Evolutionary conservation across 2,888 invertebrate species (phyloP).

Genomic region (Napeogenes sylphis): DNA sequence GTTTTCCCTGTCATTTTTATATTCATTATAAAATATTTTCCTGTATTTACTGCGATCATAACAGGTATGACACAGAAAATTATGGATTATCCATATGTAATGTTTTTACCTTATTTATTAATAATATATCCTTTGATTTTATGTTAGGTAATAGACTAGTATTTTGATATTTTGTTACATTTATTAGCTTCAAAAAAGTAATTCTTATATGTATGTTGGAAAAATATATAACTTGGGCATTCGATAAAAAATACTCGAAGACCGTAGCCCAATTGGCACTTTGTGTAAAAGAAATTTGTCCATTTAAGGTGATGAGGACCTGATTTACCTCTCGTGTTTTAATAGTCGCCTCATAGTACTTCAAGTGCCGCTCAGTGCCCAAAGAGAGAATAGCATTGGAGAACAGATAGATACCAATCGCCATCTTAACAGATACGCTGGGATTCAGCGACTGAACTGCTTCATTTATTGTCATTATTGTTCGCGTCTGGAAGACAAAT

Average conservation of each 20-base stretch:
- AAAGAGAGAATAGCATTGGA: conserved; percentile 85
- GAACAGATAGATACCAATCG: conserved; percentile 85
- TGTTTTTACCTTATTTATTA: conserved; percentile 4
- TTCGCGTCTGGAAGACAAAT: conserved; percentile 76
- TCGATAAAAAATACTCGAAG: no score
- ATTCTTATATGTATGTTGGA: background rate
- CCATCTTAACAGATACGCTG: conserved; percentile 87
- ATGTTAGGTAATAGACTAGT: background rate
- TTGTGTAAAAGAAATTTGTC: no score
- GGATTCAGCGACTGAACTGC: conserved; percentile 84
- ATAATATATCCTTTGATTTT: background rate
- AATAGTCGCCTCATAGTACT: conserved; percentile 83
- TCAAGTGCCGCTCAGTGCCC: conserved; percentile 85
- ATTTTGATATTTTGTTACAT: no score
- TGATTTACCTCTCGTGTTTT: conserved; percentile 82
- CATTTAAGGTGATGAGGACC: no score
- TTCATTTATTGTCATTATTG: conserved; percentile 86
- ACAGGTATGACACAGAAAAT: conserved; percentile 3
- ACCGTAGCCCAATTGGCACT: no score
- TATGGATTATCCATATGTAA: conserved; percentile 1
- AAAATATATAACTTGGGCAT: no score
- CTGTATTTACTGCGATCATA: conserved; percentile 8
- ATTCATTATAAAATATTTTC: conserved; percentile 4
- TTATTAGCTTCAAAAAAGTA: background rate
- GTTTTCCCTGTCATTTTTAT: conserved; percentile 22